These are phyloP conservation scores for Diabrotica balteata DNA, from an alignment of 2,888 invertebrate species.

Conservation along the genomic window DNA sequence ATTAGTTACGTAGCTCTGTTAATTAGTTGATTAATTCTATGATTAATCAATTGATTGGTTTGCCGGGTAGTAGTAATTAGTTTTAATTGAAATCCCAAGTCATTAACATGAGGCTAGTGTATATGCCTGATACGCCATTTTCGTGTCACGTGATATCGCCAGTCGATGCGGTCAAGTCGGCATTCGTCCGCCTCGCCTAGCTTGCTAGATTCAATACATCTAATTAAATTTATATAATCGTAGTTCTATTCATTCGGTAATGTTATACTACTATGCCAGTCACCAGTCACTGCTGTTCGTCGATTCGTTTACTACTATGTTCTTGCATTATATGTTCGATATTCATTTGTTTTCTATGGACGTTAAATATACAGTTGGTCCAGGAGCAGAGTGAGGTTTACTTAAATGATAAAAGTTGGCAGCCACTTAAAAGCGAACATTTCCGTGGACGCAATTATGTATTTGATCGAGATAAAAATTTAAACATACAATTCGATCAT, in stretches of 20 bases:
- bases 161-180: constrained; percentile 47
- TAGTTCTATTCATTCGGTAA: constrained; percentile 24
- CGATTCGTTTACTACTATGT: constrained; percentile 12
- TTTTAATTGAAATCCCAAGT: constrained; percentile 75
- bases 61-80: constrained; percentile 60
- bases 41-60: constrained; percentile 62
- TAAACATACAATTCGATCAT: no score
- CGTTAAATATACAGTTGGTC: constrained; percentile 1
- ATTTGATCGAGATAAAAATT: no score
- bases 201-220: constrained; percentile 45
- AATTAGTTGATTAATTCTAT: constrained; percentile 61
- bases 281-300: constrained; percentile 6
- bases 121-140: constrained; percentile 28
- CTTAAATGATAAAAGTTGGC: no score
- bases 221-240: constrained; percentile 50
- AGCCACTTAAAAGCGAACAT: no score
- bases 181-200: constrained; percentile 26
- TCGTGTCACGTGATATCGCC: constrained; percentile 31
- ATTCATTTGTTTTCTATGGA: constrained; percentile 1
- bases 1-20: constrained; percentile 58
- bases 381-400: no score
- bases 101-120: constrained; percentile 62
- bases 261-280: constrained; percentile 6
- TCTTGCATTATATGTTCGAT: constrained; percentile 22
- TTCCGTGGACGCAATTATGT: no score